Conservation (phyloP, 2,888 invertebrate genomes). For the Sinelater perroti region DNA sequence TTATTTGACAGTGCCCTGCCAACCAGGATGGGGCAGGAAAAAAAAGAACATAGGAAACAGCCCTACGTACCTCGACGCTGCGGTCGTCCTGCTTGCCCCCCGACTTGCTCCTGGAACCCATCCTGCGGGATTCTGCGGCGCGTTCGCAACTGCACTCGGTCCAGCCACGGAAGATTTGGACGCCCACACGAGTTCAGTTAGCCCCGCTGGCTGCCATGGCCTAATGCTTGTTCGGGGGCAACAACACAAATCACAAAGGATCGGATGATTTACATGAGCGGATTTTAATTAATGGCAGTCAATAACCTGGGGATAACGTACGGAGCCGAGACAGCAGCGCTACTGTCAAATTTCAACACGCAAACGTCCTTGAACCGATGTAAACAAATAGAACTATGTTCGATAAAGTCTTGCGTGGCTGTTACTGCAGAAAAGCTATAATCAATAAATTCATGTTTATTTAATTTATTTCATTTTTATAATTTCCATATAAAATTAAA, state of each 20-base stretch:
- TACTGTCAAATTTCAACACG: conserved; percentile 22
- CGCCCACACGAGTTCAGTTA: background rate
- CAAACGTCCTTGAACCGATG: conserved; percentile 19
- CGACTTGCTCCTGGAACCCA: conserved; percentile 70
- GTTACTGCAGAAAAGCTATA: background rate
- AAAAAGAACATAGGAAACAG: conserved; percentile 22
- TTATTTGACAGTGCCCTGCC: conserved; percentile 27
- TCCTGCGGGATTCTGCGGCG: no score
- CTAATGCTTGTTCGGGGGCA: no score
- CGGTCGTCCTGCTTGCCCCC: conserved; percentile 72
- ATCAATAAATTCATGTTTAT: background rate
- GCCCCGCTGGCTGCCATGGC: no score
- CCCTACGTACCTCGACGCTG: conserved; percentile 68
- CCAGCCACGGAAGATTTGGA: background rate
- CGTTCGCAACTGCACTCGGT: background rate
- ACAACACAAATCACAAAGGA: no score
- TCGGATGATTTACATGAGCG: background rate
- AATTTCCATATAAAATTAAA: no score
- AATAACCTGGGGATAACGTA: conserved; percentile 22
- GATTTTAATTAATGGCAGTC: conserved; percentile 17
- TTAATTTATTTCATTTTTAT: no score
- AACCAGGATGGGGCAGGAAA: conserved; percentile 5
- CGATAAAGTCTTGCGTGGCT: no score
- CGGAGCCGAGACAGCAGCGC: conserved; percentile 7
- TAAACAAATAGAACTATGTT: conserved; percentile 7